phyloP scores from a whole-genome alignment of 2,888 invertebrate species.

The Nowickia ferox region DNA sequence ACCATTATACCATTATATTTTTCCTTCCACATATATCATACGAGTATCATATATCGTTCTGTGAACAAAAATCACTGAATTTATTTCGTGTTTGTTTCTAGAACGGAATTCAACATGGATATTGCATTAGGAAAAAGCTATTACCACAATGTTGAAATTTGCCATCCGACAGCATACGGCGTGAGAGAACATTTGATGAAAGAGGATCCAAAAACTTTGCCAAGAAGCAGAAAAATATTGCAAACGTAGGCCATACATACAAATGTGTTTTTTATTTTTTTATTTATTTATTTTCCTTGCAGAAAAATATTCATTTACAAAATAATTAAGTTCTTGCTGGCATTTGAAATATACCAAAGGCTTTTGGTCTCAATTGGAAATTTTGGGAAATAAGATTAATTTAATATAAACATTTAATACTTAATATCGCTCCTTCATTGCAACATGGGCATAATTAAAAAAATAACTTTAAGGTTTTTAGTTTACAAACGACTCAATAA shows the following conservation, averaged over 20 bases:
- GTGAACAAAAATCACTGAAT: neutral
- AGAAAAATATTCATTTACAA: slow-evolving; percentile 51
- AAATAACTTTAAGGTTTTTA: too few species aligned
- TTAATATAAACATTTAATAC: too few species aligned
- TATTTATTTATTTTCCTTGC: neutral
- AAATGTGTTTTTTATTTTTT: neutral
- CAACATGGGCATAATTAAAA: too few species aligned
- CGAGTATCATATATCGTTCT: neutral
- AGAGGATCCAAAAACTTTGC: slow-evolving; percentile 59
- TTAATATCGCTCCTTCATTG: too few species aligned
- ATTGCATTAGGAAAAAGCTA: neutral
- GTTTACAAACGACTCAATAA: too few species aligned
- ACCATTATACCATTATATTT: too few species aligned
- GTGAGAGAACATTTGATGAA: slow-evolving; percentile 54
- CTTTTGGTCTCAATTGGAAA: neutral
- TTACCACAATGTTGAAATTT: slow-evolving; percentile 12
- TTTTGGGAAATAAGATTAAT: neutral
- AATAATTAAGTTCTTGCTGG: slow-evolving; percentile 5
- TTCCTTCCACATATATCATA: too few species aligned
- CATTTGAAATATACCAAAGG: slow-evolving; percentile 28
- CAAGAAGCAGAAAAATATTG: slow-evolving; percentile 46
- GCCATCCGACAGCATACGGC: neutral
- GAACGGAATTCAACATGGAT: slow-evolving; percentile 75
- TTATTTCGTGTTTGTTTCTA: slow-evolving; percentile 43
- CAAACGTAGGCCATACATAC: neutral